These are phyloP conservation scores for Spialia ferax DNA, from an alignment of 2,888 invertebrate genomes.

Conservation along the genomic window DNA sequence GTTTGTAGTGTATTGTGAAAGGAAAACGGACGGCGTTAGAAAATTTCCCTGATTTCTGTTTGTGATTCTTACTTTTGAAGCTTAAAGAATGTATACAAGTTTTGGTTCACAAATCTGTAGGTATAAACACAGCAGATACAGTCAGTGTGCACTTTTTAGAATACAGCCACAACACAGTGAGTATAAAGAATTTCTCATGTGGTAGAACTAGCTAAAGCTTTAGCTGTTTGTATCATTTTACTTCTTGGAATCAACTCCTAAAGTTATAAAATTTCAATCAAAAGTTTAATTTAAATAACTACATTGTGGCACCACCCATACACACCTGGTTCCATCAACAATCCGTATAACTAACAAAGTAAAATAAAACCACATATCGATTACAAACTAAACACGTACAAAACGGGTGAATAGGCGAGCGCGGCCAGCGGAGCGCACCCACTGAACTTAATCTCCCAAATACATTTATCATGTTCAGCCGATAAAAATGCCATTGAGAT, in stretches of 20 bases:
- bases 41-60: conserved; percentile 32
- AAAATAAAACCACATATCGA: conserved; percentile 34
- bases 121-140: too few relatives aligned
- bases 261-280: background rate
- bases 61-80: conserved; percentile 11
- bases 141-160: too few relatives aligned
- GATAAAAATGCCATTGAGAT: conserved; percentile 85
- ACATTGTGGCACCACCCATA: background rate
- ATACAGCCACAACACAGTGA: too few relatives aligned
- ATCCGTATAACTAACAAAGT: conserved; percentile 24
- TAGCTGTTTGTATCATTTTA: too few relatives aligned
- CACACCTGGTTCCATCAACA: conserved; percentile 20
- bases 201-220: too few relatives aligned
- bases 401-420: conserved; percentile 59
- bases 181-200: too few relatives aligned
- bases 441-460: conserved; percentile 77
- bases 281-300: conserved; percentile 1
- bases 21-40: conserved; percentile 32
- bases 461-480: conserved; percentile 84
- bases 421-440: conserved; percentile 61
- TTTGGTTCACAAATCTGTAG: too few relatives aligned
- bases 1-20: conserved; percentile 56
- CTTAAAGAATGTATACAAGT: background rate
- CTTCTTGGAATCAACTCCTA: too few relatives aligned
- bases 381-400: conserved; percentile 50